phyloP scores from a whole-genome alignment of 2,113 vertebrate species.

The Crotalus tigris region DNA sequence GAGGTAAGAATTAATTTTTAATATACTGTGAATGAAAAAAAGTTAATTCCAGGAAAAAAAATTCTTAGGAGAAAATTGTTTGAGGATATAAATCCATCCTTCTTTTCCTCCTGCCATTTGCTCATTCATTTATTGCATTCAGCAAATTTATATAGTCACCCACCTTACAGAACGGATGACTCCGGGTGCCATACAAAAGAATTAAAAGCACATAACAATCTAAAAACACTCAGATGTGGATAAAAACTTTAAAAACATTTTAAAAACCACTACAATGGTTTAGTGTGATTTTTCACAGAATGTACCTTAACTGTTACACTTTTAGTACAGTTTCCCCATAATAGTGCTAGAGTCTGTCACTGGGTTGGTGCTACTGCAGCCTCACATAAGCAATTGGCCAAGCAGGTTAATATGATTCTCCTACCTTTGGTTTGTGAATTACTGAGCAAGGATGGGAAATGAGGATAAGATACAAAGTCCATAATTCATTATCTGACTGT shows the following conservation, averaged over 20 bases:
- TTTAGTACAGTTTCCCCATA: background rate
- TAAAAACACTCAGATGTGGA: background rate
- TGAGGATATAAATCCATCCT: background rate
- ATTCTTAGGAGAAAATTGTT: background rate
- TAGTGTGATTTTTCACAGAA: background rate
- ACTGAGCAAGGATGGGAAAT: constrained; percentile 48
- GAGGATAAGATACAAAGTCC: constrained; percentile 41
- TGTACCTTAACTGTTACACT: background rate
- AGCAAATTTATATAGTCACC: background rate
- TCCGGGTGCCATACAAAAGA: background rate
- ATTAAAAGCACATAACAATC: background rate
- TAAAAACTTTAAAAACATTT: background rate
- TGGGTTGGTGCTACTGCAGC: constrained; percentile 38
- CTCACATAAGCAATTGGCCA: background rate
- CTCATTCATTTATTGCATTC: background rate
- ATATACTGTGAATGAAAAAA: background rate
- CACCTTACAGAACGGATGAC: background rate
- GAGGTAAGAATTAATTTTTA: background rate
- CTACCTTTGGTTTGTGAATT: constrained; percentile 45
- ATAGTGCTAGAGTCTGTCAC: constrained; percentile 24
- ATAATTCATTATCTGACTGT: constrained; percentile 40
- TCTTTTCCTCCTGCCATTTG: background rate
- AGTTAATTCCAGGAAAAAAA: background rate
- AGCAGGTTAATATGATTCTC: constrained; percentile 40
- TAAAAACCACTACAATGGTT: background rate